A percentile compares a stretch with the other conserved stretches of the same genome.
Conservation (phyloP, 1,140 invertebrate genomes). For the Drosophila pallidifrons region DNA sequence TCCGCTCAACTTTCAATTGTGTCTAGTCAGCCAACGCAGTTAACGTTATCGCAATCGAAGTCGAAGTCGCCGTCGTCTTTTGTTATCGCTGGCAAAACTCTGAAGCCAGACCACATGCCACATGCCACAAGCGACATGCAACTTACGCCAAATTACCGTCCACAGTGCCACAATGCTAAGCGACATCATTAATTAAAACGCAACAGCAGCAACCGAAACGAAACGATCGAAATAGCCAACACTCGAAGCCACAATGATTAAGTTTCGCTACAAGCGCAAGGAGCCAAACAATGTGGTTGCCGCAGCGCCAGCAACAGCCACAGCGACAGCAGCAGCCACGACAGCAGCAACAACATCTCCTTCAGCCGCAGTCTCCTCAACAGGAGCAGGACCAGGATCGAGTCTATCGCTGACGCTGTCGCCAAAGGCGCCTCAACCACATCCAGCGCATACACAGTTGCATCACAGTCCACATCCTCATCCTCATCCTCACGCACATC, state of each 20-base stretch:
- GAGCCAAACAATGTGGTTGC: constrained; percentile 83
- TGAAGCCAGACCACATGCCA: not conserved
- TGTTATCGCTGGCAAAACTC: constrained; percentile 20
- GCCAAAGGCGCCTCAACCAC: not conserved
- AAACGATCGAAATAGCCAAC: not conserved
- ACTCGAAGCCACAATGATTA: constrained; percentile 85
- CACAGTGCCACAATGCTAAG: not conserved
- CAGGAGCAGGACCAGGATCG: constrained; percentile 50
- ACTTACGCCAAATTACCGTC: constrained; percentile 3
- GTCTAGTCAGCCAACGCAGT: constrained; percentile 28
- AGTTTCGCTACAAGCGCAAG: constrained; percentile 88
- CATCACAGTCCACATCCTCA: constrained; percentile 25
- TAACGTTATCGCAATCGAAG: not conserved
- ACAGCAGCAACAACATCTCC: not conserved
- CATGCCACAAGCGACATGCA: constrained; percentile 1
- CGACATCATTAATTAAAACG: constrained; percentile 1
- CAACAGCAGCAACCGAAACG: not conserved
- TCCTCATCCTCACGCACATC: constrained; percentile 58
- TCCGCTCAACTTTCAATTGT: not conserved
- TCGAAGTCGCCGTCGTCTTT: constrained; percentile 9
- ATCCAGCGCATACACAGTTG: not conserved
- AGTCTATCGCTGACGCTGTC: constrained; percentile 10
- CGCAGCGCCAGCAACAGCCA: constrained; percentile 11
- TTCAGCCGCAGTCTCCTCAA: constrained; percentile 4
- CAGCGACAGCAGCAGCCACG: not conserved